A percentile compares a stretch with the other conserved stretches of the same genome.
Evolutionary conservation across 2,113 vertebrate species (phyloP).

Genomic region (Sander lucioperca): DNA sequence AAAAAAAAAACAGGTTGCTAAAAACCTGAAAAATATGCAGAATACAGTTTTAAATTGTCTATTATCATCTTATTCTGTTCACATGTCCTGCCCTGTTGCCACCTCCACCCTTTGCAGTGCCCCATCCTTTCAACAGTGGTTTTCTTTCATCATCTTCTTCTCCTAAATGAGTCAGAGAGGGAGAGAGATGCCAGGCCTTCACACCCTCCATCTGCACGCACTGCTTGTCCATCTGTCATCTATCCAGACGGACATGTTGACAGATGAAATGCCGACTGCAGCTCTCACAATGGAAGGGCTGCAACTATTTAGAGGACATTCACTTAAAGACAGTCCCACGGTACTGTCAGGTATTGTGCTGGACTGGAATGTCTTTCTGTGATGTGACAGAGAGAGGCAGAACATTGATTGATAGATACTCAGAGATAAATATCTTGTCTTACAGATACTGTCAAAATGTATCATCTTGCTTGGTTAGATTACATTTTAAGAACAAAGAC

Average conservation of each 20-base stretch:
- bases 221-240: constrained; percentile 72
- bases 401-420: background rate
- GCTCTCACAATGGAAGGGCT: constrained; percentile 49
- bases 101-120: constrained; percentile 20
- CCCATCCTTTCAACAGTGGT: constrained; percentile 36
- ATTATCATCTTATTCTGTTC: background rate
- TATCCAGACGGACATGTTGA: constrained; percentile 57
- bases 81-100: background rate
- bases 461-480: background rate
- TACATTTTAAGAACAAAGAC: background rate
- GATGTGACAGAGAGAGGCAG: background rate
- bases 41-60: no score
- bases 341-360: background rate
- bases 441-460: background rate
- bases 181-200: constrained; percentile 46
- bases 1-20: background rate
- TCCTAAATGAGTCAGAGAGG: constrained; percentile 63
- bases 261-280: constrained; percentile 59
- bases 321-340: constrained; percentile 38
- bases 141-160: constrained; percentile 56
- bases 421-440: background rate
- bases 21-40: background rate
- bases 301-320: constrained; percentile 59
- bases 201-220: constrained; percentile 72
- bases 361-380: constrained; percentile 15